Evolutionary conservation across 2,888 invertebrate genomes (phyloP).

Genomic region (Zygaena filipendulae): DNA sequence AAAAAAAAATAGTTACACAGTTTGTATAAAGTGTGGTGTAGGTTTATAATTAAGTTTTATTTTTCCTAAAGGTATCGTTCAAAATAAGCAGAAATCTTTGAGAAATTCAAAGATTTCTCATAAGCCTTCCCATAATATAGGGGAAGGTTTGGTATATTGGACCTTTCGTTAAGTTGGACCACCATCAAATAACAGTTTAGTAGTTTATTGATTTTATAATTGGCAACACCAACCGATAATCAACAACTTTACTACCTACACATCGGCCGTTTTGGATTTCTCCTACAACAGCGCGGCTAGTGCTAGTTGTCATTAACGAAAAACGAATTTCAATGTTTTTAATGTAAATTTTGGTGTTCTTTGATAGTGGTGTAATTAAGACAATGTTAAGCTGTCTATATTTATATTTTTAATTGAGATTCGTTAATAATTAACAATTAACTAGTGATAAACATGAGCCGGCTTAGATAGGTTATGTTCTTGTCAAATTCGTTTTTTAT

Average conservation of each 20-base stretch:
- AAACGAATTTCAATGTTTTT: not conserved
- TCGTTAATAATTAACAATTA: not conserved
- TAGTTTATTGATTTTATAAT: too few relatives aligned
- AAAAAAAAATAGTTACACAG: slow-evolving; percentile 6
- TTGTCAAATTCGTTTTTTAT: not conserved
- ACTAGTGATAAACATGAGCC: not conserved
- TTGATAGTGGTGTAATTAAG: not conserved
- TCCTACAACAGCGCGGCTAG: not conserved
- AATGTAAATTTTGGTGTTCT: not conserved
- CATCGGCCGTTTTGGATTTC: not conserved
- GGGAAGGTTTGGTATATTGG: too few relatives aligned
- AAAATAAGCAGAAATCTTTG: too few relatives aligned
- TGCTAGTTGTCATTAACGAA: not conserved
- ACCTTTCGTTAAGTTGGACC: too few relatives aligned
- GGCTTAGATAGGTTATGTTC: not conserved
- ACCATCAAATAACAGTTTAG: too few relatives aligned
- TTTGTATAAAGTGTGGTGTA: too few relatives aligned
- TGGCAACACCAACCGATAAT: too few relatives aligned
- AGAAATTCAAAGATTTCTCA: too few relatives aligned
- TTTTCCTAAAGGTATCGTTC: too few relatives aligned
- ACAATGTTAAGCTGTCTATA: not conserved
- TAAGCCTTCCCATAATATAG: too few relatives aligned
- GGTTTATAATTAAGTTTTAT: too few relatives aligned
- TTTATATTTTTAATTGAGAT: not conserved
- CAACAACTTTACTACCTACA: not conserved